These are phyloP conservation scores for Diabrotica virgifera DNA, from an alignment of 1,140 invertebrate species.

Conservation along the genomic window DNA sequence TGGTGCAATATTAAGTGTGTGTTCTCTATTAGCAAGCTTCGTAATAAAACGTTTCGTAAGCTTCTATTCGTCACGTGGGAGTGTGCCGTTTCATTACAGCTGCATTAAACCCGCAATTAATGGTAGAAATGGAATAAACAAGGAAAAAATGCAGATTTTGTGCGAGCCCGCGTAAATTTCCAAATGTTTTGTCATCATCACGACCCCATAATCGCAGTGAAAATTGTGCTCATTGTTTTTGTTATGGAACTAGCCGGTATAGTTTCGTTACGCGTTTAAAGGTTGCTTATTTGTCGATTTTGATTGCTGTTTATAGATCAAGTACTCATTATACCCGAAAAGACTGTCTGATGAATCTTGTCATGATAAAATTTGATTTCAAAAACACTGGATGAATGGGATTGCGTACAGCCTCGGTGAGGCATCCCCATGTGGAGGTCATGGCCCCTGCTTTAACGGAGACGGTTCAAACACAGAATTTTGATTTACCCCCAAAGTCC, in stretches of 20 bases:
- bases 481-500: slow-evolving; percentile 52
- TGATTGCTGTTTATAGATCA: slow-evolving; percentile 29
- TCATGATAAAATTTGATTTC: slow-evolving; percentile 27
- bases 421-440: slow-evolving; percentile 63
- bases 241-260: slow-evolving; percentile 39
- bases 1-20: slow-evolving; percentile 45
- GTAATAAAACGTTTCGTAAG: slow-evolving; percentile 32
- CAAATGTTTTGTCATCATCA: neutral
- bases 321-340: slow-evolving; percentile 22
- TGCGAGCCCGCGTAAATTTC: neutral
- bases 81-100: slow-evolving; percentile 35
- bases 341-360: slow-evolving; percentile 25
- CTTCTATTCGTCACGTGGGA: slow-evolving; percentile 43
- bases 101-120: slow-evolving; percentile 6
- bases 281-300: slow-evolving; percentile 20
- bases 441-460: slow-evolving; percentile 73
- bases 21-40: slow-evolving; percentile 36
- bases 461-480: slow-evolving; percentile 60
- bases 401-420: slow-evolving; percentile 55
- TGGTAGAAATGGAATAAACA: neutral
- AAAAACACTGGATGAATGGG: slow-evolving; percentile 59
- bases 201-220: slow-evolving; percentile 4
- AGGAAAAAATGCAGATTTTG: slow-evolving; percentile 6
- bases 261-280: slow-evolving; percentile 16
- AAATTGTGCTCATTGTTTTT: slow-evolving; percentile 28